Evolutionary conservation across 2,888 invertebrate genomes (phyloP).

Genomic region (Drosophila nr. fundita): DNA sequence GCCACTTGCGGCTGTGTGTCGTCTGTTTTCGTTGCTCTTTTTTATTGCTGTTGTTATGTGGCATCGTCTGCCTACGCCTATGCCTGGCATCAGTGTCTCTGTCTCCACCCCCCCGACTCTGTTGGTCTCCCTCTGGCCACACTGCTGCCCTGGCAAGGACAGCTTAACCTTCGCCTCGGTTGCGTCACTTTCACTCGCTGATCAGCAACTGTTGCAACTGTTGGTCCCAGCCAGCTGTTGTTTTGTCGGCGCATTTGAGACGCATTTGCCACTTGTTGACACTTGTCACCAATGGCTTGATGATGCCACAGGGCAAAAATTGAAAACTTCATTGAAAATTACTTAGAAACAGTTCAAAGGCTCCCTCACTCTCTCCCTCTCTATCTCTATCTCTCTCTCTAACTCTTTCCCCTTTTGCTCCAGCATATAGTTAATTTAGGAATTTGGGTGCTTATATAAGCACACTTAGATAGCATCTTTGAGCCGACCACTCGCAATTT

Average conservation of each 20-base stretch:
- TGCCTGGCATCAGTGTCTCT: neutral
- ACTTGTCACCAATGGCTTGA: neutral
- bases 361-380: neutral
- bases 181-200: conserved; percentile 55
- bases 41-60: conserved; percentile 35
- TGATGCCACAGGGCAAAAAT: neutral
- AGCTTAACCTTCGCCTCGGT: conserved; percentile 33
- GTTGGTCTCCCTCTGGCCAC: neutral
- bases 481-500: neutral
- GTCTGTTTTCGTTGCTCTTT: conserved; percentile 30
- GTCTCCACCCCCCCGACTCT: too few relatives aligned
- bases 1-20: conserved; percentile 36
- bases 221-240: conserved; percentile 26
- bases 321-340: neutral
- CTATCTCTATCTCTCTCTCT: neutral
- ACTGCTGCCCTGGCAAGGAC: conserved; percentile 50
- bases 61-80: conserved; percentile 2
- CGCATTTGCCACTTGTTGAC: conserved; percentile 14
- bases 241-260: conserved; percentile 23
- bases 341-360: neutral
- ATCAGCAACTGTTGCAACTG: conserved; percentile 5
- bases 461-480: neutral
- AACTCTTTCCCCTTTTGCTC: neutral
- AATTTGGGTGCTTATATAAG: neutral
- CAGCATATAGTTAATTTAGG: neutral